Percentiles rank a stretch among this genome's conserved stretches.
These are phyloP conservation scores for Diadema setosum DNA, from an alignment of 35 echinoderm and acorn worm genomes.

Conservation along the genomic window DNA sequence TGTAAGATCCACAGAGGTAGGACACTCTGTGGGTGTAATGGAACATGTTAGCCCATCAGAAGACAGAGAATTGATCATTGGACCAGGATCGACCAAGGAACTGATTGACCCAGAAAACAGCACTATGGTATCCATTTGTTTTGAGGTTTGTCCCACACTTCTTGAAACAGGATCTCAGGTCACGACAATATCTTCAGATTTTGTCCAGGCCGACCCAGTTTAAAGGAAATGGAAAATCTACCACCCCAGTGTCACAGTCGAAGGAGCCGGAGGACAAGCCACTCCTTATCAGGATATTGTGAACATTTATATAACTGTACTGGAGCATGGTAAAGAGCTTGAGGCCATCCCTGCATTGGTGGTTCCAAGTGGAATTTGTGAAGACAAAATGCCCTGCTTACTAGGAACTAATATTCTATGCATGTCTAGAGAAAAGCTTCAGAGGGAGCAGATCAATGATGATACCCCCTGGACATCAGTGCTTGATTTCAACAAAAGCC, in stretches of 20 bases:
- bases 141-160: not conserved
- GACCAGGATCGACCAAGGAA: not conserved
- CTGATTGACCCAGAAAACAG: not conserved
- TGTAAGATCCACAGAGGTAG: not conserved
- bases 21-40: not conserved
- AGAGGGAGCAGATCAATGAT: not conserved
- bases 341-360: not conserved
- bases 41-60: not conserved
- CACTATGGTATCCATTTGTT: not conserved
- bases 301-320: not conserved
- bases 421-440: not conserved
- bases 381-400: not conserved
- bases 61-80: not conserved
- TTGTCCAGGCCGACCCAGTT: not conserved
- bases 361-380: not conserved
- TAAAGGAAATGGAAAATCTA: not conserved
- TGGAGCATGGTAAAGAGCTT: not conserved
- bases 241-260: not conserved
- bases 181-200: not conserved
- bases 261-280: not conserved
- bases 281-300: not conserved
- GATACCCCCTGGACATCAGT: not conserved
- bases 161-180: slow-evolving; percentile 37
- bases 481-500: not conserved
- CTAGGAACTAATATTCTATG: slow-evolving; percentile 7